These are phyloP conservation scores for Trileptium ribeirensis DNA, from an alignment of 2,888 invertebrate species.

Conservation along the genomic window DNA sequence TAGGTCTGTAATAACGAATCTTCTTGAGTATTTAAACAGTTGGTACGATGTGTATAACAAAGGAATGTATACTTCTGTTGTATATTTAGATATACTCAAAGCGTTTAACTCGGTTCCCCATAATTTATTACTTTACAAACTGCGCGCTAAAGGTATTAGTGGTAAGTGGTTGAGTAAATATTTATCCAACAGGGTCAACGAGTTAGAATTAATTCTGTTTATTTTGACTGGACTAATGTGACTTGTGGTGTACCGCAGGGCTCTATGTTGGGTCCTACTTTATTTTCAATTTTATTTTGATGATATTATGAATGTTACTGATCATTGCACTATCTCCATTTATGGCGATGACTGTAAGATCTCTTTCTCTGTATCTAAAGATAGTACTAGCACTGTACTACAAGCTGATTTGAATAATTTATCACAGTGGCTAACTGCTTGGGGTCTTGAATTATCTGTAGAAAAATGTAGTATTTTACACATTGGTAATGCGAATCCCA, in stretches of 20 bases:
- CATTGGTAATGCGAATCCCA: no score
- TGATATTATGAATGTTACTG: no score
- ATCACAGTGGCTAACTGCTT: neutral
- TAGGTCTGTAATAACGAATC: no score
- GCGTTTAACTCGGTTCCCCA: no score
- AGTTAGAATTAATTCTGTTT: neutral
- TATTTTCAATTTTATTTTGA: neutral
- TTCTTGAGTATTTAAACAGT: no score
- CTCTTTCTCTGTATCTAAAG: neutral
- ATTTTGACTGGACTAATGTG: no score
- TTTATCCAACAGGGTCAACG: neutral
- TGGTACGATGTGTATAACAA: no score
- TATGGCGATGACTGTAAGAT: no score
- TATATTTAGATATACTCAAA: no score
- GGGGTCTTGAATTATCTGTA: neutral
- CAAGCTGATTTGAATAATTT: neutral
- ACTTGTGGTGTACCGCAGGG: constrained; percentile 17
- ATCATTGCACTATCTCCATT: no score
- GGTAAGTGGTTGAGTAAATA: neutral
- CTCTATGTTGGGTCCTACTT: neutral
- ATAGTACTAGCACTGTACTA: neutral
- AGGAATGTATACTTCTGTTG: no score
- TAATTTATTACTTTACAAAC: neutral
- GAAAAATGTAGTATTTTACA: no score
- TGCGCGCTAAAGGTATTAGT: neutral